Conservation (phyloP, 2,113 vertebrate species). For the Caretta caretta region DNA sequence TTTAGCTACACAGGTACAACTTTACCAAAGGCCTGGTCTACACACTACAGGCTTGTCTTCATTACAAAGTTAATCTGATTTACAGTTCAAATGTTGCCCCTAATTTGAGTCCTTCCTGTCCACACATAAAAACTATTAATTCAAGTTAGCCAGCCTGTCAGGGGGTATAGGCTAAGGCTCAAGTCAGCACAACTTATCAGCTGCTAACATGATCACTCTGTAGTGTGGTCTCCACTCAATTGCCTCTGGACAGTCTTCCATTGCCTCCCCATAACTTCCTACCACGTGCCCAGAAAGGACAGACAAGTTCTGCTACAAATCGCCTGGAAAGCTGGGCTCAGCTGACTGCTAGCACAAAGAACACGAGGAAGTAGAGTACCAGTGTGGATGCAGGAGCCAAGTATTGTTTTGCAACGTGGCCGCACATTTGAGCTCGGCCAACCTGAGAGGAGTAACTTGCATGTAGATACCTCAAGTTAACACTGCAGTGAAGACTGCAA, state of each 20-base stretch:
- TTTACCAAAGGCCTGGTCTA: background rate
- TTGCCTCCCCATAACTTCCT: background rate
- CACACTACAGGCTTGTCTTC: background rate
- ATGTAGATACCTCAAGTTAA: background rate
- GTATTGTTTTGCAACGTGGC: background rate
- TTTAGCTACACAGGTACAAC: background rate
- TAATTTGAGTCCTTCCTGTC: background rate
- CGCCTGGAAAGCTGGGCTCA: background rate
- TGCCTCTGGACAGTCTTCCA: background rate
- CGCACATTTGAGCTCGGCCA: background rate
- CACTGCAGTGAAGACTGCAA: background rate
- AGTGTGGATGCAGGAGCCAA: too few species aligned
- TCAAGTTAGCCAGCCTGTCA: background rate
- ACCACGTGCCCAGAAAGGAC: background rate
- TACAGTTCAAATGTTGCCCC: background rate
- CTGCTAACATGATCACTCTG: background rate
- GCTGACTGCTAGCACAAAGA: background rate
- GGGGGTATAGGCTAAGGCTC: background rate
- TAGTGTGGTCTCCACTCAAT: background rate
- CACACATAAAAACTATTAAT: background rate
- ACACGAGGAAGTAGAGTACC: background rate
- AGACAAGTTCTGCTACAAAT: background rate
- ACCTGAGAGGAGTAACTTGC: background rate
- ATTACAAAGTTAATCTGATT: background rate
- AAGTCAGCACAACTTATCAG: background rate